These are phyloP conservation scores for Falco concolor DNA, from an alignment of 2,797 vertebrate species.

Conservation along the genomic window DNA sequence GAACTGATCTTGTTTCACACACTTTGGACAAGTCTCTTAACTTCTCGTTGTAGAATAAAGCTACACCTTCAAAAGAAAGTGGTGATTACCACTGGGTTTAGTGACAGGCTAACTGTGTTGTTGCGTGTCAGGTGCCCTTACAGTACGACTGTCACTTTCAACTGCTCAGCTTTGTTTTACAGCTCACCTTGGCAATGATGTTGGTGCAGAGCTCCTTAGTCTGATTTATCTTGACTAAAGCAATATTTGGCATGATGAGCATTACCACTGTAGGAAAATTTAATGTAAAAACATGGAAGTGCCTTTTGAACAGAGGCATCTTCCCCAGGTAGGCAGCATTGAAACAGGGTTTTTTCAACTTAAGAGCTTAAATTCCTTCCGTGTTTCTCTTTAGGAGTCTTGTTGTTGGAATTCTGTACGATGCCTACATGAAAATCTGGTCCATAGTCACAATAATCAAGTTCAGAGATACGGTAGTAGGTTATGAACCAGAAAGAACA, in stretches of 20 bases:
- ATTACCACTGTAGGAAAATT: not conserved
- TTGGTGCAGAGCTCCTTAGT: not conserved
- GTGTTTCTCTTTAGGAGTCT: not conserved
- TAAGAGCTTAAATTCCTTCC: not conserved
- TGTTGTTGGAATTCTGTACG: not conserved
- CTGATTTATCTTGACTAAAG: not conserved
- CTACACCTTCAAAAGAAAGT: not conserved
- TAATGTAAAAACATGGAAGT: not conserved
- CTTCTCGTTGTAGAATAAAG: not conserved
- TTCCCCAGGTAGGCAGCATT: not conserved
- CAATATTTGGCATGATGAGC: not conserved
- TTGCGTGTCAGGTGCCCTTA: not conserved
- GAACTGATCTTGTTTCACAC: not conserved
- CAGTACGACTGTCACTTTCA: not conserved
- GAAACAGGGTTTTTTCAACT: not conserved
- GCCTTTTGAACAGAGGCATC: not conserved
- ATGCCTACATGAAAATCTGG: not conserved
- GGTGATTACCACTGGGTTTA: not conserved
- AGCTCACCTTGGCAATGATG: not conserved
- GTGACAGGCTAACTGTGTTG: not conserved
- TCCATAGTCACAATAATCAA: slow-evolving; percentile 1
- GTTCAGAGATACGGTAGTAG: slow-evolving; percentile 6
- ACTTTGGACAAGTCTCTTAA: not conserved
- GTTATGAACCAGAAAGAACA: slow-evolving; percentile 1
- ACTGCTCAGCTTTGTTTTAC: not conserved